Percentiles rank a stretch among this genome's conserved stretches.
Conservation (phyloP, 1,140 invertebrate genomes). For the Thaumetopoea pityocampa region DNA sequence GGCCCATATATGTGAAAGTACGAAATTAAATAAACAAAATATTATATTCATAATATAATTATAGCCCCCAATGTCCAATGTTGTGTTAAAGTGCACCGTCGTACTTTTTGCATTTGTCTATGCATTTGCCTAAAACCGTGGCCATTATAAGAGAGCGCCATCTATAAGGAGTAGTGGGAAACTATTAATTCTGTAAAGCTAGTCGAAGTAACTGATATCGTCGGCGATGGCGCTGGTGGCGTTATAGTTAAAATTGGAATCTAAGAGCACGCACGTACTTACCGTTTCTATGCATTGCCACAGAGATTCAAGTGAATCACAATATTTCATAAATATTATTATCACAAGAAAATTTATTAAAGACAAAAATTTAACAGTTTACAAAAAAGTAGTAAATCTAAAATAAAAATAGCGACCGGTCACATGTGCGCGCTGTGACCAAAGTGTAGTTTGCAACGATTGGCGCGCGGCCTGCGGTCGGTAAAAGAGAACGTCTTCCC, state of each 20-base stretch:
- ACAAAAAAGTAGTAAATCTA: conserved; percentile 15
- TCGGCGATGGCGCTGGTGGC: conserved; percentile 10
- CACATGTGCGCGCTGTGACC: conserved; percentile 56
- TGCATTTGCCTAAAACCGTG: too few relatives aligned
- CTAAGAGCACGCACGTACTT: conserved; percentile 23
- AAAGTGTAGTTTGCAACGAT: conserved; percentile 36
- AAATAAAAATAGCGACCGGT: conserved; percentile 35
- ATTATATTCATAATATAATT: too few relatives aligned
- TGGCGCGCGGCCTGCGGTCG: conserved; percentile 31
- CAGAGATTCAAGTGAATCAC: conserved; percentile 5
- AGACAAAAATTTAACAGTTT: conserved; percentile 10
- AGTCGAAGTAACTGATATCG: not conserved
- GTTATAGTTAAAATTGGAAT: conserved; percentile 1
- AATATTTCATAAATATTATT: not conserved
- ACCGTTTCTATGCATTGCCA: conserved; percentile 52
- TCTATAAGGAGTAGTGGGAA: conserved; percentile 16
- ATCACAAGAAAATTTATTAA: conserved; percentile 2
- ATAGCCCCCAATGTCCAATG: too few relatives aligned
- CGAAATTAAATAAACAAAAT: too few relatives aligned
- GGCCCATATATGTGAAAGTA: too few relatives aligned
- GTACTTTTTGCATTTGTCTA: too few relatives aligned
- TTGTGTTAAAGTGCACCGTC: too few relatives aligned
- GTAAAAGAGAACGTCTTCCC: conserved; percentile 24
- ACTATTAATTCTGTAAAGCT: not conserved
- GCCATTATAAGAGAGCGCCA: conserved; percentile 21